Base-by-base conservation (phyloP, 2,888 invertebrate genomes). In the Ornithoptera priamus region DNA sequence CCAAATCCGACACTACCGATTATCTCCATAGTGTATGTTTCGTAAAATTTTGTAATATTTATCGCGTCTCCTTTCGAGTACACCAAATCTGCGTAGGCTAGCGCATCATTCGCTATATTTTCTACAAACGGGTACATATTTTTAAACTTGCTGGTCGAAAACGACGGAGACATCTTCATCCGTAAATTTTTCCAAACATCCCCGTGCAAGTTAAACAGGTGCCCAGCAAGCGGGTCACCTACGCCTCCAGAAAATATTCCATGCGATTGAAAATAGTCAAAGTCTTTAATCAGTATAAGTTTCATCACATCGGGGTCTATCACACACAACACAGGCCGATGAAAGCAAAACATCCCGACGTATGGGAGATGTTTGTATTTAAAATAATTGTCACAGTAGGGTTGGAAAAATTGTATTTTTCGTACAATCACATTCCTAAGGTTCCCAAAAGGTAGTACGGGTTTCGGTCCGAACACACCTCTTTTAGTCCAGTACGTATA, bases 91-190 rank as follows among this genome's bases (percentile, higher is more conserved):
- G 93, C 85, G 68, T 93, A 90, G 7, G 82, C 78, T 2, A 91
- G 80, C 74, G 95, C 89, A 69, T 93, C 89, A 17, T 90, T 82
- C 0, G 94, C 94, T 69, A 94, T 94, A 53, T 93, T 86, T 58
- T 94, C 89, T 17, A 95, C 93, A 0, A 94, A 92, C 0, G 88
- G 88, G 75, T 94, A 95, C 94, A 95, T 95, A 2, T 85, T 91
- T 80, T 94, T 95, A 63, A 96, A 82, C 82, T 95, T 95, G 10
- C 94, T 94, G 0, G 95, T 93, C 0, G 95, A 94, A 78, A 95
- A 96, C 0, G 94, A 93, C 0, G 95, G 94, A 0, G 95, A 93
- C 77, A 96, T 84, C 76, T 95, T 95, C 0, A 91, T 75, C 20
- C 96, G 89, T 39, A 96, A 81, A 63, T 87, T 90, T 77, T 93